These are phyloP conservation scores for Agrotis segetum DNA, from an alignment of 2,888 invertebrate species.

Conservation along the genomic window DNA sequence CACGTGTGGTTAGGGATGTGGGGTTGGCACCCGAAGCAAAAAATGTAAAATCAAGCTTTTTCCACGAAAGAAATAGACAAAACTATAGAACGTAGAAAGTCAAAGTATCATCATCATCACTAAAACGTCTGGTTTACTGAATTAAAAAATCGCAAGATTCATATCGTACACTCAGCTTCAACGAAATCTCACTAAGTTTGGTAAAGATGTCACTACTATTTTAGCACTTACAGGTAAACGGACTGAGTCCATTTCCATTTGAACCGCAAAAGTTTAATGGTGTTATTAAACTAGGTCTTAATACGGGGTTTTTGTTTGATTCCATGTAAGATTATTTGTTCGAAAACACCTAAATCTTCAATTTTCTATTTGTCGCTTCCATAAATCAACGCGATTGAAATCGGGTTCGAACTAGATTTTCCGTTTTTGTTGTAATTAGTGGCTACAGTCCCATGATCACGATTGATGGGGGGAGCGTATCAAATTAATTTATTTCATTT, in stretches of 20 bases:
- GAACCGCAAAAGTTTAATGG: not conserved
- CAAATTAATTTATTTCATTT: not conserved
- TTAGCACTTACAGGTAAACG: no score
- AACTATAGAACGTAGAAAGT: no score
- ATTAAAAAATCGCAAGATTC: no score
- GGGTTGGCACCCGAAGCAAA: no score
- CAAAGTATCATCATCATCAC: no score
- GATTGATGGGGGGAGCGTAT: not conserved
- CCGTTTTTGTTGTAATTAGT: constrained; percentile 7
- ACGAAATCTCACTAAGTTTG: no score
- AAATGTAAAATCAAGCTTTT: no score
- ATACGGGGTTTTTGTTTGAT: not conserved
- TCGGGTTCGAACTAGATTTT: constrained; percentile 13
- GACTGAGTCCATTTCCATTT: not conserved
- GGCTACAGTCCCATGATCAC: not conserved
- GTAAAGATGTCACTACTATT: no score
- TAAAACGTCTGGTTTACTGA: no score
- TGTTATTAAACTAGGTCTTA: not conserved
- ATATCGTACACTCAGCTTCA: no score
- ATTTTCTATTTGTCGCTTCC: not conserved
- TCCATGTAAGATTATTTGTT: not conserved
- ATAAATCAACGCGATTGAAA: constrained; percentile 41
- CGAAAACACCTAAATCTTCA: constrained; percentile 3
- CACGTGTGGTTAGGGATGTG: no score
- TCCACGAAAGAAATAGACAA: no score